Conservation (phyloP, 2,797 vertebrate species). For the Ctenopoma kingsleyae region DNA sequence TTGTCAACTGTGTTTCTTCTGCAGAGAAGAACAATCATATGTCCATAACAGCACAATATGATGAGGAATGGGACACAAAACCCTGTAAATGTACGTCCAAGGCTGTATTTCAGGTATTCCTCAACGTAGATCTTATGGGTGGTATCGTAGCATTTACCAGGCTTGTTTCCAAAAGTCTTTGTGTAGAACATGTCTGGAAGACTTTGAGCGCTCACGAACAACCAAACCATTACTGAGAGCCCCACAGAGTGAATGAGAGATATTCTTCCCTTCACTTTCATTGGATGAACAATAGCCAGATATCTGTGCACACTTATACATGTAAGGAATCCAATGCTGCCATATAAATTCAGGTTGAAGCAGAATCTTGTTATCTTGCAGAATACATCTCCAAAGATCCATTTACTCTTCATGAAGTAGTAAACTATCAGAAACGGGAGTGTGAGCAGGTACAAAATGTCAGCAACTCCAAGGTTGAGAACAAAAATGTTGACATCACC, state of each 20-base stretch:
- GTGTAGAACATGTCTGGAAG: conserved; percentile 79
- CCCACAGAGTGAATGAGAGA: conserved; percentile 26
- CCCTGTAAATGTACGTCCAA: conserved; percentile 73
- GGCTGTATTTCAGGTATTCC: conserved; percentile 64
- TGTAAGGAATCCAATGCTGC: conserved; percentile 89
- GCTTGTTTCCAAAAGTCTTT: conserved; percentile 7
- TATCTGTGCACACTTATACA: conserved; percentile 89
- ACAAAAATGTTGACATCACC: conserved; percentile 78
- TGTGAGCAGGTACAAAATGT: conserved; percentile 85
- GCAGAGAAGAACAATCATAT: conserved; percentile 75
- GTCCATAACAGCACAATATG: conserved; percentile 85
- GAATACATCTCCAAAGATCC: conserved; percentile 83
- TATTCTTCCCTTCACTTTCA: conserved; percentile 80
- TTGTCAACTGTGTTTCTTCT: conserved; percentile 62
- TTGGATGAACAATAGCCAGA: conserved; percentile 85
- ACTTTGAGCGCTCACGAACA: conserved; percentile 78
- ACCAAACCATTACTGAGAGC: conserved; percentile 78
- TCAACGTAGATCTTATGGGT: conserved; percentile 31
- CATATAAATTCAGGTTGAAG: conserved; percentile 88
- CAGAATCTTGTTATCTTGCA: conserved; percentile 85
- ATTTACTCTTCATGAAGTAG: conserved; percentile 63
- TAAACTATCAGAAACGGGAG: conserved; percentile 87
- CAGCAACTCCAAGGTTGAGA: conserved; percentile 84
- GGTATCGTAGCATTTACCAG: conserved; percentile 72
- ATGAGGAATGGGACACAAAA: conserved; percentile 84